Evolutionary conservation across 2,113 vertebrate genomes (phyloP).

Genomic region (Rhinichthys klamathensis): DNA sequence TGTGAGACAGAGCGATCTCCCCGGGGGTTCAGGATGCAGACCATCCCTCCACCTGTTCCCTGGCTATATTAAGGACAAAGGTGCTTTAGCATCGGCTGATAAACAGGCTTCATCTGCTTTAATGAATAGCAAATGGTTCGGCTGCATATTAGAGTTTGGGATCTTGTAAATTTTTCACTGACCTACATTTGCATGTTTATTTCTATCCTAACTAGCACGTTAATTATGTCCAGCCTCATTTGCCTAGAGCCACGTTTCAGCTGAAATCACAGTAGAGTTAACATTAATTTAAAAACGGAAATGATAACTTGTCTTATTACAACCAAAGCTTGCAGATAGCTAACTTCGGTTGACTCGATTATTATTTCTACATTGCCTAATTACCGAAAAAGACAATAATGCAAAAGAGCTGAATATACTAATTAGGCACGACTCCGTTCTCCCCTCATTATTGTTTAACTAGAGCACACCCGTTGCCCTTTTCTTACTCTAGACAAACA

Average conservation of each 20-base stretch:
- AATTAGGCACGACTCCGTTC: conserved; percentile 19
- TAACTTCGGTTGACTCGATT: not conserved
- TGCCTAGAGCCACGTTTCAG: conserved; percentile 26
- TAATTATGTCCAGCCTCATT: conserved; percentile 37
- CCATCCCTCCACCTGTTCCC: conserved; percentile 46
- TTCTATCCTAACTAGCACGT: conserved; percentile 16
- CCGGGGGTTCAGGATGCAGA: conserved; percentile 33
- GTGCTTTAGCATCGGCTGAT: not conserved
- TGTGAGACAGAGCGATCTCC: conserved; percentile 17
- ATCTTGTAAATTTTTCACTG: conserved; percentile 24
- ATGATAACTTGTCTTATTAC: not conserved
- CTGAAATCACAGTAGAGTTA: conserved; percentile 15
- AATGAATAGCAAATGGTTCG: not conserved
- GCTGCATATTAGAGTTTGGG: not conserved
- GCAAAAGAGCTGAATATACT: conserved; percentile 6
- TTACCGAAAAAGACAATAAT: conserved; percentile 13
- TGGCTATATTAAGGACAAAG: not conserved
- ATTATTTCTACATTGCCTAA: conserved; percentile 1
- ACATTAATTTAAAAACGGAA: conserved; percentile 10
- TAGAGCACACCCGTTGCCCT: not conserved
- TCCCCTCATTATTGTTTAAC: conserved; percentile 10
- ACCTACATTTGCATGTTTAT: conserved; percentile 30
- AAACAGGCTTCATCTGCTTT: not conserved
- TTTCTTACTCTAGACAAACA: conserved; percentile 2
- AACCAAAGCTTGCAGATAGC: not conserved